These are phyloP conservation scores for Acipenser transmontanus DNA, from an alignment of 2,797 vertebrate species.

Conservation along the genomic window DNA sequence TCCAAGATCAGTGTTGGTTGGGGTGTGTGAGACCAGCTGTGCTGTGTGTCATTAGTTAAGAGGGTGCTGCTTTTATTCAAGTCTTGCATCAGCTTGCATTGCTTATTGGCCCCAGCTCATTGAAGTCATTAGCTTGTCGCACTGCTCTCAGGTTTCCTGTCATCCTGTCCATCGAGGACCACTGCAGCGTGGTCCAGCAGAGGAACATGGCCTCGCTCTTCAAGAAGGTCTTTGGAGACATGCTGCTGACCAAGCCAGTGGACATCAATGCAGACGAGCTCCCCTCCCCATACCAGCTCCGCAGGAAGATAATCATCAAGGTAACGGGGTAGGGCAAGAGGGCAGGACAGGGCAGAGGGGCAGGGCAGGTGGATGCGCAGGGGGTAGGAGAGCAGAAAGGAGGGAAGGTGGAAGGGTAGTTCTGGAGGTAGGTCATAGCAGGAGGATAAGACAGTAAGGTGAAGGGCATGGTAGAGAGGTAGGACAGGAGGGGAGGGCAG, in stretches of 20 bases:
- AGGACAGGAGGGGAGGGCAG: too few species aligned
- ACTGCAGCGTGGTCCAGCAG: constrained; percentile 86
- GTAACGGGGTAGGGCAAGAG: constrained; percentile 26
- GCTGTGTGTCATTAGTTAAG: too few species aligned
- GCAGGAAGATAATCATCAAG: constrained; percentile 62
- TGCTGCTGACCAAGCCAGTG: constrained; percentile 58
- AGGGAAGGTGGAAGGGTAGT: neutral
- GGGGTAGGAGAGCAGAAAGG: neutral
- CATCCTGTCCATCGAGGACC: constrained; percentile 87
- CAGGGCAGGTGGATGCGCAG: neutral
- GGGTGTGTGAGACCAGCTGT: too few species aligned
- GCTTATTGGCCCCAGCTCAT: too few species aligned
- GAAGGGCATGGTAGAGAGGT: too few species aligned
- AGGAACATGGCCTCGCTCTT: constrained; percentile 85
- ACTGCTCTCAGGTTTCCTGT: constrained; percentile 68
- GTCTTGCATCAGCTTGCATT: too few species aligned
- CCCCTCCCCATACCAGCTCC: constrained; percentile 55
- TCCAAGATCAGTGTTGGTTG: too few species aligned
- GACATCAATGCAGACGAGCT: constrained; percentile 54
- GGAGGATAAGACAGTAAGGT: too few species aligned
- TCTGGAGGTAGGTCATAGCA: neutral
- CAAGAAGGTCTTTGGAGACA: constrained; percentile 74
- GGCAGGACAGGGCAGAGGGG: too few species aligned
- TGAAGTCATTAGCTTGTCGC: too few species aligned
- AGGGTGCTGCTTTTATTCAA: too few species aligned